Evolutionary conservation across 92 coral and sea anemone species (phyloP), one percentile per base, ranked within the genome.

Genomic region (Desmophyllum pertusum): DNA sequence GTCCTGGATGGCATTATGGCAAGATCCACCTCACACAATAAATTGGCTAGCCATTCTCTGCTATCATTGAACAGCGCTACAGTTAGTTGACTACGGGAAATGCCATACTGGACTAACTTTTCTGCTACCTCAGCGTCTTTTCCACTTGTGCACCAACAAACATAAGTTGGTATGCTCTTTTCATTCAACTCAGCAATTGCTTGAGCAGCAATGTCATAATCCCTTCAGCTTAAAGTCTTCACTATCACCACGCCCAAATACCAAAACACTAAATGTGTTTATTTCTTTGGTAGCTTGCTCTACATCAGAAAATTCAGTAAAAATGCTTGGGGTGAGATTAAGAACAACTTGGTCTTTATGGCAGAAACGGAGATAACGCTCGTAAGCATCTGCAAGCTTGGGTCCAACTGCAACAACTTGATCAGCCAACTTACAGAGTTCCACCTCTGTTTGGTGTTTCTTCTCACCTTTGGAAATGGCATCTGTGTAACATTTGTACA

Each of bases 281-380:
- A 48, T 21, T 69, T 69, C 74, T 39, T 39, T 50, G 0, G 50
- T 17, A n/a, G 74, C 51, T 69, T 69, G 74, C 31, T 69, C 14
- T 2, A 69, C 74, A 0, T 10, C 46, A 38, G 14, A 10, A 10
- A 69, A 69, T 11, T 69, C 74, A 39, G 30, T 10, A 50, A 69
- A 69, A 37, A 69, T 69, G 31, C 74, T 9, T 69, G 74, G 74
- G 5, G 74, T 69, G 17, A 69, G 74, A 69, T 39, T 69, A 6
- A 69, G 6, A 19, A 69, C 74, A 21, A 38, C 19, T 69, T 69
- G 48, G 7, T 69, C 74, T 39, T 69, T 69, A 38, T 39, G 3
- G 6, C 46, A 18, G 3, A 29, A 9, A 39, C 74, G 74, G 2
- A 69, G 74, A 11, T 21, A 69, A 21, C 74, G 27, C 10, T 25